A percentile compares a stretch with the other conserved stretches of the same genome.
These are phyloP conservation scores for Linyphia triangularis DNA, from an alignment of 2,888 invertebrate genomes.

Conservation along the genomic window DNA sequence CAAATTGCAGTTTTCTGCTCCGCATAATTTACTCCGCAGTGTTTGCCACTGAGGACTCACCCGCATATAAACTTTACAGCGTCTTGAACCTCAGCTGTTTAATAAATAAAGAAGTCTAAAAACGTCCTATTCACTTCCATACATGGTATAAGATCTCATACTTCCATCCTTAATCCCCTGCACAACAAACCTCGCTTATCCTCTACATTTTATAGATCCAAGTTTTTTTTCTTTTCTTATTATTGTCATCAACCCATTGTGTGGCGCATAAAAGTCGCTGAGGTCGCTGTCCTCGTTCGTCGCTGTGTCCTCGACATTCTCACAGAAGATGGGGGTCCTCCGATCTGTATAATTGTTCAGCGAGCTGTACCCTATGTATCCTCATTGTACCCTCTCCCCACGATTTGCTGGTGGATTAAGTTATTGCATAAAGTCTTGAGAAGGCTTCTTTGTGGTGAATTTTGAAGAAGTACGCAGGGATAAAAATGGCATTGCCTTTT, in stretches of 20 bases:
- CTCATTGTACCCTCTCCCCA: neutral
- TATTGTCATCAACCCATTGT: neutral
- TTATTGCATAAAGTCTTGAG: neutral
- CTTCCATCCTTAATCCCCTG: neutral
- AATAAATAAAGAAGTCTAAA: neutral
- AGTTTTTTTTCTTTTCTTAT: no score
- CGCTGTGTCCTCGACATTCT: constrained; percentile 33
- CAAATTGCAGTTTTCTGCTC: no score
- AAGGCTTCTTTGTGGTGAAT: neutral
- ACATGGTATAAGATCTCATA: neutral
- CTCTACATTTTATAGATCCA: neutral
- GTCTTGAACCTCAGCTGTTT: no score
- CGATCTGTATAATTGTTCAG: constrained; percentile 31
- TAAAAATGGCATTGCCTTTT: no score
- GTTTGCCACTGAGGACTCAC: no score
- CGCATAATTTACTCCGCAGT: no score
- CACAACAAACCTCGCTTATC: neutral
- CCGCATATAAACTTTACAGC: no score
- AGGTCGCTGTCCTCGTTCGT: constrained; percentile 50
- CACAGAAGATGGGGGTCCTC: neutral
- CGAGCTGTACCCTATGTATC: constrained; percentile 41
- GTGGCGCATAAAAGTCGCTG: neutral
- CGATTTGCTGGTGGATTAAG: neutral
- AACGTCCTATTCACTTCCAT: no score
- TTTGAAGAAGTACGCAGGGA: no score